These are phyloP conservation scores for Phytoseiulus persimilis DNA, from an alignment of 2,888 invertebrate species.

Conservation along the genomic window DNA sequence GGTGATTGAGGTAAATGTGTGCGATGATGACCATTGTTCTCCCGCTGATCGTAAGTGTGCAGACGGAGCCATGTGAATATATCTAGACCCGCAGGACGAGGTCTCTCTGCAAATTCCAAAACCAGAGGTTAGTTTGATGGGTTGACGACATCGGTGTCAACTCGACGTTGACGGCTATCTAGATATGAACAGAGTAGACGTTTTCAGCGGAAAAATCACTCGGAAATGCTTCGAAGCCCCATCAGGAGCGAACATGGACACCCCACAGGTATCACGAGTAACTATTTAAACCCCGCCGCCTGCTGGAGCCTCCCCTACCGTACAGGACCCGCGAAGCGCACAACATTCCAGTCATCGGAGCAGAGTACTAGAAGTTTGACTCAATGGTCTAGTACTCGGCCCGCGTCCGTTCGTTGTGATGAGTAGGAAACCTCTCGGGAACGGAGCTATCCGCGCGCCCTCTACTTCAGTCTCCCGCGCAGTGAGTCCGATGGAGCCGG, in stretches of 20 bases:
- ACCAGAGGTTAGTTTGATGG: background rate
- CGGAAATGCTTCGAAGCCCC: too few relatives aligned
- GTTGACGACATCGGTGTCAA: too few relatives aligned
- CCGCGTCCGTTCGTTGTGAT: background rate
- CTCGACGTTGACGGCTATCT: too few relatives aligned
- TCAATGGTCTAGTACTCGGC: background rate
- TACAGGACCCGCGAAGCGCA: background rate
- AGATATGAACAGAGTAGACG: too few relatives aligned
- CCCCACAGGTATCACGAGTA: background rate
- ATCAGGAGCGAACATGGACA: too few relatives aligned
- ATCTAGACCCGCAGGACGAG: background rate
- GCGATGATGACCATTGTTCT: conserved; percentile 5
- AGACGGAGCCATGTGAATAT: background rate
- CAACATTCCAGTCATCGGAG: background rate
- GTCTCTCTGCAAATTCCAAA: background rate
- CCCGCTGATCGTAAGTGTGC: background rate
- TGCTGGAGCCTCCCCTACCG: background rate
- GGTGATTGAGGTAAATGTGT: background rate
- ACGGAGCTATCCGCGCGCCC: background rate
- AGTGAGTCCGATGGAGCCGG: background rate
- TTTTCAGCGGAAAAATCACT: too few relatives aligned
- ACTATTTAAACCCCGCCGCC: background rate
- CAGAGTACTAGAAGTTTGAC: background rate
- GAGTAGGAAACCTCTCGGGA: background rate
- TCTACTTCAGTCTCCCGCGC: background rate